Percentiles rank a stretch among this genome's conserved stretches.
These are phyloP conservation scores for Actinia equina DNA, from an alignment of 64 coral and sea anemone genomes.

Conservation along the genomic window DNA sequence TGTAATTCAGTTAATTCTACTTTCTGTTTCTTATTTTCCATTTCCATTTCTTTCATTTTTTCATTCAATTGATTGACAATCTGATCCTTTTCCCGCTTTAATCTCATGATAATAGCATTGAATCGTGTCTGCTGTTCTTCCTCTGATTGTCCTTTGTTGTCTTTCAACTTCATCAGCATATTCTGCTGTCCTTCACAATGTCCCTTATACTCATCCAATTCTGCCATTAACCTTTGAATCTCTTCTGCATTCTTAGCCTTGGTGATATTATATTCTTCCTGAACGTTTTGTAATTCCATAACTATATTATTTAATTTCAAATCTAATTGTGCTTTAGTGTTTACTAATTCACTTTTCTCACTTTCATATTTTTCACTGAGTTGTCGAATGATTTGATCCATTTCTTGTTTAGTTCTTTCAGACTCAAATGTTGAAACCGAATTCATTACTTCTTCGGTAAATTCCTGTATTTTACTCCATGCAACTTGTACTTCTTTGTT, in stretches of 20 bases:
- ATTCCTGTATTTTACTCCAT: background rate
- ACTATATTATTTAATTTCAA: conserved; percentile 25
- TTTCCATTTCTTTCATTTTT: conserved; percentile 49
- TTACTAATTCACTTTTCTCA: conserved; percentile 48
- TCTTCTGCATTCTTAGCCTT: conserved; percentile 22
- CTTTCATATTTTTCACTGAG: conserved; percentile 39
- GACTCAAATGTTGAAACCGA: conserved; percentile 17
- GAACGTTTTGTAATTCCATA: conserved; percentile 41
- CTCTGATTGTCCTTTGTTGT: conserved; percentile 67
- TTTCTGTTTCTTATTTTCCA: conserved; percentile 24
- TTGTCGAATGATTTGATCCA: conserved; percentile 30
- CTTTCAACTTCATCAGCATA: conserved; percentile 43
- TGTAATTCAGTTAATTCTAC: conserved; percentile 14
- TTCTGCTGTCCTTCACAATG: conserved; percentile 66
- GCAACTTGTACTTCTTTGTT: conserved; percentile 17
- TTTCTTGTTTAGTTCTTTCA: conserved; percentile 43
- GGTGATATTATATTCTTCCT: conserved; percentile 23
- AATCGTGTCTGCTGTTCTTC: conserved; percentile 91
- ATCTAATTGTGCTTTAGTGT: conserved; percentile 36
- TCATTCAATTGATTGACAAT: conserved; percentile 46
- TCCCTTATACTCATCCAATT: conserved; percentile 54
- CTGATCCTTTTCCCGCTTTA: conserved; percentile 77
- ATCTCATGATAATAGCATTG: conserved; percentile 84
- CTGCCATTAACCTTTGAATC: conserved; percentile 37
- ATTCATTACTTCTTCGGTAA: background rate